Evolutionary conservation across 2,797 vertebrate species (phyloP).

Genomic region (Trematomus bernacchii): DNA sequence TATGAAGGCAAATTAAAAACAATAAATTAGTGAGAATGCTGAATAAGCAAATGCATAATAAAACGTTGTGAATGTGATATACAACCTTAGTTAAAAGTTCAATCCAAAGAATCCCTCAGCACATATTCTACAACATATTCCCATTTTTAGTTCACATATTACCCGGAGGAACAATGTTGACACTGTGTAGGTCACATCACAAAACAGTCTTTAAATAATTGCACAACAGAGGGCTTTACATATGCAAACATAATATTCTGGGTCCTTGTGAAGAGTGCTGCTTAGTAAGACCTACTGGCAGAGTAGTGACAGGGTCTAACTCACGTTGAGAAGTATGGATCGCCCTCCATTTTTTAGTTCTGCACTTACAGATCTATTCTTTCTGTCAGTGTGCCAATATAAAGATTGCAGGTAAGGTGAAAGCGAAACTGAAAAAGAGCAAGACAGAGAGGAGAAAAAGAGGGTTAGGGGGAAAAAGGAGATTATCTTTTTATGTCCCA

Average conservation of each 20-base stretch:
- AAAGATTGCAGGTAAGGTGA: constrained; percentile 41
- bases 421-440: constrained; percentile 41
- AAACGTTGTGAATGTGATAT: constrained; percentile 9
- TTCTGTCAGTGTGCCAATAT: constrained; percentile 31
- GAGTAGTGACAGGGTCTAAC: constrained; percentile 21
- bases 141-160: not conserved
- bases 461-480: constrained; percentile 37
- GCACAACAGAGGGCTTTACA: not conserved
- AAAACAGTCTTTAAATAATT: not conserved
- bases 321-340: constrained; percentile 44
- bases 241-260: not conserved
- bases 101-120: constrained; percentile 7
- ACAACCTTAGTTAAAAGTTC: not conserved
- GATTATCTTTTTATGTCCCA: constrained; percentile 69
- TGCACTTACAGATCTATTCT: constrained; percentile 36
- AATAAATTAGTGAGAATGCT: constrained; percentile 10
- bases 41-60: not conserved
- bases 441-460: constrained; percentile 19
- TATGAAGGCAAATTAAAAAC: not conserved
- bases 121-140: not conserved
- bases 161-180: not conserved
- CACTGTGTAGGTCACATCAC: not conserved
- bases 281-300: constrained; percentile 11
- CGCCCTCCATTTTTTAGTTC: constrained; percentile 41
- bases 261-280: constrained; percentile 2